Evolutionary conservation across 2,797 vertebrate species (phyloP).

Genomic region (Craterocephalus amniculus): DNA sequence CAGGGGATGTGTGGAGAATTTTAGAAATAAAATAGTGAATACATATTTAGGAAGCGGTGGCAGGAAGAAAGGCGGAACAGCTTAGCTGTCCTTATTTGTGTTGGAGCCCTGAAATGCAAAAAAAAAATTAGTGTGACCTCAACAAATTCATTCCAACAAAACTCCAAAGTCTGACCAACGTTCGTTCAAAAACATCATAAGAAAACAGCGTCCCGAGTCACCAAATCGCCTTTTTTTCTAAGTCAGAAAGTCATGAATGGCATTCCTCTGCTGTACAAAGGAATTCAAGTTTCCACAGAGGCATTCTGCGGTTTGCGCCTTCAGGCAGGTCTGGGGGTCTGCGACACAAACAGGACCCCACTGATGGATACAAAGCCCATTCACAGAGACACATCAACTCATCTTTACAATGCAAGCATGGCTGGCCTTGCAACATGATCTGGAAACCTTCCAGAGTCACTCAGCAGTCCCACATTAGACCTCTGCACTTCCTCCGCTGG

Average conservation of each 20-base stretch:
- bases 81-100: not conserved
- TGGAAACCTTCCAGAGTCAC: slow-evolving; percentile 64
- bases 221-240: slow-evolving; percentile 24
- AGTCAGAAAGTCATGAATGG: slow-evolving; percentile 57
- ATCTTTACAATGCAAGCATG: slow-evolving; percentile 62
- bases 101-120: not conserved
- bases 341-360: slow-evolving; percentile 53
- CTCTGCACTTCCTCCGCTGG: slow-evolving; percentile 75
- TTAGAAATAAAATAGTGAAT: too few relatives aligned
- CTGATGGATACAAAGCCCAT: slow-evolving; percentile 54
- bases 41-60: too few relatives aligned
- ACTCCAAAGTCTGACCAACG: not conserved
- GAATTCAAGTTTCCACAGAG: slow-evolving; percentile 61
- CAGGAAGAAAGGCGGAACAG: too few relatives aligned
- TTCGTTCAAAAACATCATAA: slow-evolving; percentile 16
- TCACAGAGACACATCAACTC: slow-evolving; percentile 61
- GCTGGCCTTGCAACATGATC: slow-evolving; percentile 73
- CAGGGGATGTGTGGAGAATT: too few relatives aligned
- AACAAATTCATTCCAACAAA: not conserved
- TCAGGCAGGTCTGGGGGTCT: slow-evolving; percentile 47
- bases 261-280: slow-evolving; percentile 62
- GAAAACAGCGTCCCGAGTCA: slow-evolving; percentile 19
- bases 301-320: slow-evolving; percentile 45
- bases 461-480: slow-evolving; percentile 74
- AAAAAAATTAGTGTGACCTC: not conserved